Conservation (phyloP, 2,113 vertebrate genomes). For the Gallinago paraguaiae region DNA sequence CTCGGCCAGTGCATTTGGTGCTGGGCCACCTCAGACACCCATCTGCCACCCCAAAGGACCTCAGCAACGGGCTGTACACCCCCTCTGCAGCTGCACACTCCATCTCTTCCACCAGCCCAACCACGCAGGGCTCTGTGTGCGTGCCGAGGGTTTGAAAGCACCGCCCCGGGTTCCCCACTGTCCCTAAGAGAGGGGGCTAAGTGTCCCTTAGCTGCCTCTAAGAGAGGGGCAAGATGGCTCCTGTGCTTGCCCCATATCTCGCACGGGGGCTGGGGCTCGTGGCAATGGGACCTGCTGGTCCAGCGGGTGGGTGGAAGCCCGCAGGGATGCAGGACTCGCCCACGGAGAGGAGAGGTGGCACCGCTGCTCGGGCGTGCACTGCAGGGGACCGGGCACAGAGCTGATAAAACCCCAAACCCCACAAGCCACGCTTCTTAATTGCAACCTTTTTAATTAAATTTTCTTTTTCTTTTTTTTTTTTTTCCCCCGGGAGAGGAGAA, state of each 20-base stretch:
- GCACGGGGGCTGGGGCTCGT: fast-evolving
- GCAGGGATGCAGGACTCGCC: background rate
- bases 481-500: background rate
- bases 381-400: background rate
- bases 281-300: background rate
- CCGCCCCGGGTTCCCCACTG: too few species aligned
- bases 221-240: background rate
- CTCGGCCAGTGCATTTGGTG: background rate
- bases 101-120: background rate
- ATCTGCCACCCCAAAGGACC: background rate
- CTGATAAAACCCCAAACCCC: fast-evolving
- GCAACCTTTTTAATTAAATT: background rate
- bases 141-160: fast-evolving
- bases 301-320: too few species aligned
- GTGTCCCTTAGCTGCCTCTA: background rate
- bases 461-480: background rate
- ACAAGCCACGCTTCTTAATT: background rate
- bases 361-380: fast-evolving
- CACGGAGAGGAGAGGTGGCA: background rate
- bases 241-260: fast-evolving
- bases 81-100: fast-evolving
- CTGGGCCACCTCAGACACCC: background rate
- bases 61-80: fast-evolving
- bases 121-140: fast-evolving
- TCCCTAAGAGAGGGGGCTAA: background rate